Evolutionary conservation across 2,888 invertebrate genomes (phyloP), one percentile per base, ranked within the genome.

Genomic region (Acanthococcus lagerstroemiae): DNA sequence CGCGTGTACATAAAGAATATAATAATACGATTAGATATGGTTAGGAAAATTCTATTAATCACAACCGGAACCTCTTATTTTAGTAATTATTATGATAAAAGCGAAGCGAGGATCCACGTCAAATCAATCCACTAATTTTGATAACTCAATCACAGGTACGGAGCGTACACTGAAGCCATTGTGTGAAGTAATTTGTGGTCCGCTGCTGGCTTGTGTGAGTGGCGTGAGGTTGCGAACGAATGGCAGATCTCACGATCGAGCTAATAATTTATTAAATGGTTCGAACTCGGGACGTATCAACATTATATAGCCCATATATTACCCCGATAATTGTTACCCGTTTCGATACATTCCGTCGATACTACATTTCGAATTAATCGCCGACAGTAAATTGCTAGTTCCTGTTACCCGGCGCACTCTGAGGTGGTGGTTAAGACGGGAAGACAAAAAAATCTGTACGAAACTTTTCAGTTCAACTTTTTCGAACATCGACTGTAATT

Each of bases 41-140:
- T n/a, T 61, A 37, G 17, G 27, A 61, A 48, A 52, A 61, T 61
- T 61, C 61, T 61, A 61, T 61, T 61, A 61, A 61, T 61, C 61
- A 61, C 61, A 48, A 52, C 50, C 61, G 61, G 61, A 61, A 61
- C 61, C 61, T 48, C 61, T 61, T 61, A 61, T 61, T 61, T 61
- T n/a, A 30, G 50, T 61, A 61, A 61, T 61, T 61, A 61, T 61
- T 61, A 50, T 61, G 50, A 50, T 61, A 60, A 61, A 50, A 50
- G 61, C 61, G 19, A 48, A 48, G 52, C 48, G 61, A 50, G 46
- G 58, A 46, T 46, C 60, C 46, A 48, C 48, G 50, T 61, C 50
- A 50, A 24, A 61, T 61, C 61, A 61, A 52, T 52, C 27, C 50
- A 44, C 61, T 26, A 61, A 26, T 61, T 61, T 48, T 61, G 61